Evolutionary conservation across 2,797 vertebrate species (phyloP).

Genomic region (Anguilla marmorata): DNA sequence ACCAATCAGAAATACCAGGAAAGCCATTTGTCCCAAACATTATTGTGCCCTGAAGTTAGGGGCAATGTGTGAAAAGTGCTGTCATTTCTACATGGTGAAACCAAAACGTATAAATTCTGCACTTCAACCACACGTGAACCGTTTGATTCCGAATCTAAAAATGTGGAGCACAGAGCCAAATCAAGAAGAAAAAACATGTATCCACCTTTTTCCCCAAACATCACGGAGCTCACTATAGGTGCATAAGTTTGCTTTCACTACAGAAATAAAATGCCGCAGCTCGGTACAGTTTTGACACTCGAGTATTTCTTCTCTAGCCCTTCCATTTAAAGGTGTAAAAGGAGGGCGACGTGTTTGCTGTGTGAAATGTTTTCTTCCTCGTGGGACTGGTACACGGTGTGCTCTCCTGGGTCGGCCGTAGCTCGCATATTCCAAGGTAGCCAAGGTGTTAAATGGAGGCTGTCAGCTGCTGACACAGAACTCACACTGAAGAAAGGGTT

Average conservation of each 20-base stretch:
- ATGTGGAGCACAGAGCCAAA: too few relatives aligned
- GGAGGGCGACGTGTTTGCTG: background rate
- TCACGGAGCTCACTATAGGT: background rate
- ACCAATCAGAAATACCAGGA: too few relatives aligned
- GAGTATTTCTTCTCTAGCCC: background rate
- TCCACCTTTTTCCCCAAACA: too few relatives aligned
- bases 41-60: too few relatives aligned
- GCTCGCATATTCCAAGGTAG: background rate
- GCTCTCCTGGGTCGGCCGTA: background rate
- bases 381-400: background rate
- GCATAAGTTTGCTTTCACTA: background rate
- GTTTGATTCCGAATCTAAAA: background rate
- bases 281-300: background rate
- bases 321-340: constrained; percentile 19
- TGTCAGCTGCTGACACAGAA: background rate
- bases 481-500: background rate
- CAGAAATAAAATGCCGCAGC: background rate
- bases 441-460: background rate
- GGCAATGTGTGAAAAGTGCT: too few relatives aligned
- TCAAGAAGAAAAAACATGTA: too few relatives aligned
- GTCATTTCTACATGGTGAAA: background rate
- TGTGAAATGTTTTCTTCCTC: background rate
- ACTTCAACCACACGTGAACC: too few relatives aligned
- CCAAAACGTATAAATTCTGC: background rate
- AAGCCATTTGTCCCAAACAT: too few relatives aligned